Evolutionary conservation across 1,140 invertebrate species (phyloP), one percentile per base, ranked within the genome.

Genomic region (Dendroctonus ponderosae): DNA sequence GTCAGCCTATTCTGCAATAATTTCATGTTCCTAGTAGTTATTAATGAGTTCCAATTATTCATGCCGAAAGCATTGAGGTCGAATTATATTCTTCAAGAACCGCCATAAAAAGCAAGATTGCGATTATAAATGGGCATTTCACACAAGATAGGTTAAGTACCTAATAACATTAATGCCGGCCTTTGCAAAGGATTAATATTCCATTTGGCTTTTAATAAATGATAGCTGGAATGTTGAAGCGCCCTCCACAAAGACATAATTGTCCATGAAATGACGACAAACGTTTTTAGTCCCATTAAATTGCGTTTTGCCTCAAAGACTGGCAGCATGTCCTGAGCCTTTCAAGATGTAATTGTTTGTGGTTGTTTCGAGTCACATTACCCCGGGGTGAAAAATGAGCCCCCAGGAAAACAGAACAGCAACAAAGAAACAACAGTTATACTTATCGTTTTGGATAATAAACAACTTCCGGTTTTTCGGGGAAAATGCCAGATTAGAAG

Each of bases 211-310:
- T 59, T 59, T 59, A 59, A 59, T 59, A 59, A 59, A 46, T 38
- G 43, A 38, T 26, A 9, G 12, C 42, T 11, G 43, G 9, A 37
- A 48, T 59, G n/a, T 37, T 48, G 8, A 46, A 59, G 42, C 9
- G n/a, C 57, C 57, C 43, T 48, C 9, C 12, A 59, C 57, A 59
- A 46, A 48, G 57, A 48, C 57, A 59, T 59, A 48, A 59, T 59
- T 59, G 57, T 59, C 43, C 42, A 37, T 9, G 43, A 57, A 57
- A 57, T 57, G 41, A n/a, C 41, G 54, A 42, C 54, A 43, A 41
- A 46, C 43, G 43, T 46, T 46, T 46, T 46, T 4, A 11, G 43
- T 46, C 12, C 2, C 43, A 46, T 12, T 9, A 46, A 46, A 46
- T 46, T 46, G 4, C 43, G 43, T 46, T 46, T 46, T 46, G 1